These are phyloP conservation scores for Euproctis similis DNA, from an alignment of 2,888 invertebrate species.

Conservation along the genomic window DNA sequence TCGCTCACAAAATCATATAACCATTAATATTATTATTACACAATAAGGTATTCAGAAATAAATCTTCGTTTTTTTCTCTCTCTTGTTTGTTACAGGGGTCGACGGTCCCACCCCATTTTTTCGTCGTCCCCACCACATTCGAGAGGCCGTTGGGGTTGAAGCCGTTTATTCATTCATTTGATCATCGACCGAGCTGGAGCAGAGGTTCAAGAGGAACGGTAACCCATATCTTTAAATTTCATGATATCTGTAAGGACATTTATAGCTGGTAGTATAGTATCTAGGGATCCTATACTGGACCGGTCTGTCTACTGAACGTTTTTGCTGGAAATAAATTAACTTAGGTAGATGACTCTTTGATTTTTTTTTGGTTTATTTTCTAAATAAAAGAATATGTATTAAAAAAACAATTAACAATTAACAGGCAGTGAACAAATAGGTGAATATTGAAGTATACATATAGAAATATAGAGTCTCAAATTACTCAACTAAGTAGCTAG, in stretches of 20 bases:
- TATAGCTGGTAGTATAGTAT: too few species aligned
- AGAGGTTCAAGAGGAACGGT: slow-evolving; percentile 23
- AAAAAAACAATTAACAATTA: too few species aligned
- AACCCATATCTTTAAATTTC: slow-evolving; percentile 23
- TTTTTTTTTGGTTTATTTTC: too few species aligned
- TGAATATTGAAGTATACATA: too few species aligned
- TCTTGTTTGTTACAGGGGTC: slow-evolving; percentile 59
- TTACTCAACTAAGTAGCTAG: too few species aligned
- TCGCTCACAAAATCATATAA: slow-evolving; percentile 31
- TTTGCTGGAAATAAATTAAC: too few species aligned
- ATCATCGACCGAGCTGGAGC: slow-evolving; percentile 27
- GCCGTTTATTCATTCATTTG: slow-evolving; percentile 37
- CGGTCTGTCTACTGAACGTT: slow-evolving; percentile 1
- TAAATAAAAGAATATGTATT: too few species aligned
- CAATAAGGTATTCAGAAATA: slow-evolving; percentile 48
- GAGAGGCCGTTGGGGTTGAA: slow-evolving; percentile 19
- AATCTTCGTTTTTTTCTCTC: slow-evolving; percentile 67
- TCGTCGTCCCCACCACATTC: slow-evolving; percentile 47
- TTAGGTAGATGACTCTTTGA: too few species aligned
- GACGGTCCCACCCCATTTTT: slow-evolving; percentile 38
- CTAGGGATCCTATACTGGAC: neutral
- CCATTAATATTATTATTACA: slow-evolving; percentile 48
- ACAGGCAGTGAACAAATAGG: too few species aligned
- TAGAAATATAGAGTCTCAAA: too few species aligned
- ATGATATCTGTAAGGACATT: slow-evolving; percentile 19